These are phyloP conservation scores for Dicerorhinus sumatrensis DNA, from an alignment of 2,113 vertebrate species.

Conservation along the genomic window DNA sequence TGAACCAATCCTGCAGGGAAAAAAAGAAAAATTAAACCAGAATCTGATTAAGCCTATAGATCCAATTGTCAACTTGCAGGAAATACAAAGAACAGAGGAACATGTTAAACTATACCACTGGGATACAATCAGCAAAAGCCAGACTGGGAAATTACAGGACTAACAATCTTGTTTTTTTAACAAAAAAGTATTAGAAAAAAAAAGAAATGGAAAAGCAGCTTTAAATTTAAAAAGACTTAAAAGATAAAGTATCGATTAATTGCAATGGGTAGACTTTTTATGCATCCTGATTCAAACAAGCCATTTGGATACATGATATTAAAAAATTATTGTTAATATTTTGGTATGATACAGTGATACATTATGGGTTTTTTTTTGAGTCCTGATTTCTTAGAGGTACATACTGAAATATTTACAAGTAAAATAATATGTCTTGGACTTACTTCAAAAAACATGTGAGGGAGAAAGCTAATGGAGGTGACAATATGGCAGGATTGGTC, in stretches of 20 bases:
- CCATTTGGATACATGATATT: not conserved
- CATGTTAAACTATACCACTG: constrained; percentile 12
- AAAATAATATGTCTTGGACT: constrained; percentile 33
- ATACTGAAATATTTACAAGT: constrained; percentile 26
- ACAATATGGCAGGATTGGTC: not conserved
- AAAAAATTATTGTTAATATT: constrained; percentile 27
- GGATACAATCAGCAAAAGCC: constrained; percentile 49
- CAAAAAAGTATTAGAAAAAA: not conserved
- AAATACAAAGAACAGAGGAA: constrained; percentile 65
- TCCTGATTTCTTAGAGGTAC: constrained; percentile 19
- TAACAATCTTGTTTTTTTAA: constrained; percentile 23
- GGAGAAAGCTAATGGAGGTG: not conserved
- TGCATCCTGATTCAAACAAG: constrained; percentile 47
- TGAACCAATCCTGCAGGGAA: not conserved
- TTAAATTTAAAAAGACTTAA: constrained; percentile 36
- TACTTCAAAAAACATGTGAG: constrained; percentile 38
- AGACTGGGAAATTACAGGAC: constrained; percentile 43
- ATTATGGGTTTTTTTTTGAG: not conserved
- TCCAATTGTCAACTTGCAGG: not conserved
- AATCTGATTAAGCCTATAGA: constrained; percentile 49
- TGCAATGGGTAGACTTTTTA: not conserved
- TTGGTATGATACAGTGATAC: not conserved
- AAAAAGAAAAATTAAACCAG: constrained; percentile 17
- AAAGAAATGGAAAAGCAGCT: constrained; percentile 31
- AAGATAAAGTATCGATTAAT: not conserved